A percentile compares a stretch with the other conserved stretches of the same genome.
Conservation (phyloP, 2,113 vertebrate species). For the Ctenomys sociabilis region DNA sequence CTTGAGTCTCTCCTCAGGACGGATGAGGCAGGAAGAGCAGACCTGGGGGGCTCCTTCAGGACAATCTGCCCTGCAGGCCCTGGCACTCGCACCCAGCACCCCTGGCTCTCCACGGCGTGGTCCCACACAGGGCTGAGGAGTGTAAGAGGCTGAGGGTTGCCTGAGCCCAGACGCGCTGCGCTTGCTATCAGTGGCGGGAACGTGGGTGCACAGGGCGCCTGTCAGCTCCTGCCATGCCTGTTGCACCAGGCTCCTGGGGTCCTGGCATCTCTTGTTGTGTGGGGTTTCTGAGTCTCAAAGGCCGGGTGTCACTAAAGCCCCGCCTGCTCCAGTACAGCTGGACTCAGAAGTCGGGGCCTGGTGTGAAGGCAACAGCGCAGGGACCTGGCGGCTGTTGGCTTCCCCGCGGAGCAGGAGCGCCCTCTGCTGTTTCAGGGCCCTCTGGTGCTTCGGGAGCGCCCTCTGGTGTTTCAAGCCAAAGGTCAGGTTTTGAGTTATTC, state of each 20-base stretch:
- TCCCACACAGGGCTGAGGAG: background rate
- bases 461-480: slow-evolving; percentile 51
- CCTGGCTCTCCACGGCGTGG: no score
- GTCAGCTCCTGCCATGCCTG: background rate
- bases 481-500: background rate
- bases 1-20: background rate
- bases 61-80: background rate
- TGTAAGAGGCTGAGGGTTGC: background rate
- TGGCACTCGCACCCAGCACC: background rate
- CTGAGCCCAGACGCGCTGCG: background rate
- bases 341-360: background rate
- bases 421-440: slow-evolving; percentile 35
- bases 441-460: background rate
- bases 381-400: accelerated
- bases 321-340: no score
- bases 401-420: background rate
- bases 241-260: background rate
- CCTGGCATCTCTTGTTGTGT: background rate
- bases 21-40: background rate
- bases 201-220: accelerated
- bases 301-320: background rate
- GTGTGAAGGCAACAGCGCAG: accelerated
- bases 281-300: background rate
- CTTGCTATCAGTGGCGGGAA: background rate
- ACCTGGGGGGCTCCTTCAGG: background rate